Evolutionary conservation across 2,113 vertebrate species (phyloP), one percentile per base, ranked within the genome.

Genomic region (Sceloporus undulatus): DNA sequence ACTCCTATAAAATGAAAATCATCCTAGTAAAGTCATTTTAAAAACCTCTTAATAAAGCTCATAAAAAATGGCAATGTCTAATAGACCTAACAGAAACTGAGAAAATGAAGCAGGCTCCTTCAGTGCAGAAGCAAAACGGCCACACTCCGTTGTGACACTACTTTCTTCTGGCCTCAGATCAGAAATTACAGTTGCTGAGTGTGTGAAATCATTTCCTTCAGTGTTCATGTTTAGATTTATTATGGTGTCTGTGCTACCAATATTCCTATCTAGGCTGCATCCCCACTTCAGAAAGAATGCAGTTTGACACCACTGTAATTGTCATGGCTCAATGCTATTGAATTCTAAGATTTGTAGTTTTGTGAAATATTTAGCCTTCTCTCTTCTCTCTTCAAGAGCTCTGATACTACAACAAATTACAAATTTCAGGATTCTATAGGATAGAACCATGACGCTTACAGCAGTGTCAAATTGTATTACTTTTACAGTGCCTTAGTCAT

Each of bases 161-260:
- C 9, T 82, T 83, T 81, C 29, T 87, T 86, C 92, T 89, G n/a
- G 4, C 16, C 48, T 66, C 82, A 90, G 34, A 85, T 88, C 0
- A 0, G 88, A 93, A 94, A 90, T 59, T 19, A 81, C 89, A 90
- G 73, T 88, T 90, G 90, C 78, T 74, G 27, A 40, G 18, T 48
- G 56, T 65, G 18, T 75, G 62, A n/a, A 54, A 71, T 71, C n/a
- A 71, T 1, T 27, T 27, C 27, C 3, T 42, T n/a, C 25, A 38
- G 9, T 66, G 16, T 42, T 65, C 56, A 62, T 65, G 5, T 16
- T 40, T 52, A 74, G 6, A 62, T 2, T 7, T 16, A 81, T 62
- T 82, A 34, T 8, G 40, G 9, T 10, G n/a, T 23, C 59, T n/a
- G 29, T 25, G 48, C 38, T 65, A 9, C 16, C 40, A 68, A 86